A percentile compares a stretch with the other conserved stretches of the same genome.
Conservation (phyloP, 2,113 vertebrate genomes). For the Mirounga angustirostris region DNA sequence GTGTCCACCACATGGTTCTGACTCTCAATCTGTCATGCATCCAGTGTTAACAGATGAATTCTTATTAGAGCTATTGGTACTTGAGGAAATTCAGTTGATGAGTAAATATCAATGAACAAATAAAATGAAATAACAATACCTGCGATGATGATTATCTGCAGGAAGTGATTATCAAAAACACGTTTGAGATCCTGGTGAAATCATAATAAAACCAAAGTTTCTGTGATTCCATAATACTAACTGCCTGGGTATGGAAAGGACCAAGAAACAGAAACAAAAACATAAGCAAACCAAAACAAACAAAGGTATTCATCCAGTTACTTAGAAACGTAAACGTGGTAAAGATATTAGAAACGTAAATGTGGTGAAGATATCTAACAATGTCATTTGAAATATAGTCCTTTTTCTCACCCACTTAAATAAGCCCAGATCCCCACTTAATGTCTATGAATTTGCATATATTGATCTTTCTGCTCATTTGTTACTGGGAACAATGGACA, state of each 20-base stretch:
- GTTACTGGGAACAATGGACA: background rate
- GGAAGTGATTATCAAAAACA: background rate
- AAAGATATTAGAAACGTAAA: background rate
- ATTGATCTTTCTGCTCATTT: background rate
- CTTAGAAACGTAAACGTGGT: background rate
- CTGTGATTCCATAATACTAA: background rate
- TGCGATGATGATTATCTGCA: background rate
- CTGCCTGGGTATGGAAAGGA: background rate
- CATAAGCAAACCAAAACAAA: background rate
- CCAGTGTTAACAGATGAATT: background rate
- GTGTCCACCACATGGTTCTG: background rate
- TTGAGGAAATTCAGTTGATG: background rate
- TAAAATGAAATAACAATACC: background rate
- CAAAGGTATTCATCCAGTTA: background rate
- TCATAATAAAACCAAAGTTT: background rate
- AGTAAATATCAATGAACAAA: background rate
- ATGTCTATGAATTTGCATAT: background rate
- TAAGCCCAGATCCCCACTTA: background rate
- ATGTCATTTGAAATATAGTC: background rate
- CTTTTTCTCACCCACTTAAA: background rate
- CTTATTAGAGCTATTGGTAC: background rate
- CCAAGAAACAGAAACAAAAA: background rate
- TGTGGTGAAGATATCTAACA: background rate
- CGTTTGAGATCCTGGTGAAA: slow-evolving; percentile 11
- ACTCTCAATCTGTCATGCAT: background rate